Base-by-base conservation (phyloP, 2,888 invertebrate species). In the Pyrocoelia pectoralis region DNA sequence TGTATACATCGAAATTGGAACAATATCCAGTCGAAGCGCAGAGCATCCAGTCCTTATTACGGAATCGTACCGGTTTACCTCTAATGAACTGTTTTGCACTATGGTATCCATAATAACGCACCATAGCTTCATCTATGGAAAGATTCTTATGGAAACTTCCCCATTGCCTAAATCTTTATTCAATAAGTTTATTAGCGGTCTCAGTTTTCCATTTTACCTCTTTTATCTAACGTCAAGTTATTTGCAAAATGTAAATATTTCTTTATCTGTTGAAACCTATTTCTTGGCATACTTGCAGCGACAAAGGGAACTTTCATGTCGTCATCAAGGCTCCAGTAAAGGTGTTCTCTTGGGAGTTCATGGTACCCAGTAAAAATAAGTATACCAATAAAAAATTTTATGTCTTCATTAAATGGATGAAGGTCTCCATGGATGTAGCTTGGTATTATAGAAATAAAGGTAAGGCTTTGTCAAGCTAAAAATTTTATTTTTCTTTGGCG, bases 61-160 rank as follows among this genome's bases (percentile, higher is more conserved):
- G 72, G 67, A 74, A 73, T 5, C 73, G 59, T 10, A 74, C 67
- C 50, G 73, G 72, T 61, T 74, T 74, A 5, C 72, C 70, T 29
- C 66, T 56, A 49, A 74, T 75, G 29, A 71, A 73, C 56, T 71
- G 70, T 59, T 73, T 71, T 3, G 67, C 51, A n/a, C 63, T 51
- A 59, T 72, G 68, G 17, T 66, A 68, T 3, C 70, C 69, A 49
- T 28, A 73, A 48, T 70, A 70, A 63, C 67, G 56, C 65, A 71
- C 59, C 69, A 72, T 71, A 1, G 69, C 64, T 60, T 71, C 71
- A 60, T 72, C 69, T 9, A 70, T 57, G n/a, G 68, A 71, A 15
- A 71, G 52, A 53, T 57, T 24, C 10, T 69, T 62, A 40, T 71
- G 68, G 54, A 71, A 57, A 12, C 68, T 61, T 41, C 64, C 64